Percentiles rank a stretch among this genome's conserved stretches.
Evolutionary conservation across 2,113 vertebrate genomes (phyloP).

Genomic region (Ophthalmolycus amberensis): DNA sequence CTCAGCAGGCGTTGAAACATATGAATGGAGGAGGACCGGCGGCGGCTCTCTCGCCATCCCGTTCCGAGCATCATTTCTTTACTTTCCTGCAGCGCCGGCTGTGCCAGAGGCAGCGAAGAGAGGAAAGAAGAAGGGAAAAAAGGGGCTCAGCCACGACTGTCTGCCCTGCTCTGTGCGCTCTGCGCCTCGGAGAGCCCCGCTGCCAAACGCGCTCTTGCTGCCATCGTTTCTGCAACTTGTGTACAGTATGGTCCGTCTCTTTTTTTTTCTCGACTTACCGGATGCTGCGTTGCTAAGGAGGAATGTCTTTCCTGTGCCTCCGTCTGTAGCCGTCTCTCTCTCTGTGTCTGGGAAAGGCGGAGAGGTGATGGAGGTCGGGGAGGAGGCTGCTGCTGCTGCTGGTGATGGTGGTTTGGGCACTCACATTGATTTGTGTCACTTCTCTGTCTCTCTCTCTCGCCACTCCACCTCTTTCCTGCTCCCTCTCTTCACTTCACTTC

Average conservation of each 20-base stretch:
- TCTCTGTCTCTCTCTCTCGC: conserved; percentile 59
- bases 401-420: conserved; percentile 61
- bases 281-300: conserved; percentile 45
- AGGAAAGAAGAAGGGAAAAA: conserved; percentile 21
- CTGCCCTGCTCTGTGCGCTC: conserved; percentile 27
- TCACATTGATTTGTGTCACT: conserved; percentile 78
- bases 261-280: conserved; percentile 55
- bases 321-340: conserved; percentile 36
- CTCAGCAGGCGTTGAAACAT: conserved; percentile 51
- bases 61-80: conserved; percentile 13
- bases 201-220: background rate
- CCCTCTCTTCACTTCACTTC: conserved; percentile 65
- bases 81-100: conserved; percentile 12
- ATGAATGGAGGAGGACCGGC: conserved; percentile 48
- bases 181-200: conserved; percentile 24
- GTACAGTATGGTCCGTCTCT: conserved; percentile 15
- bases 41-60: conserved; percentile 17
- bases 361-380: conserved; percentile 70
- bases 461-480: conserved; percentile 68
- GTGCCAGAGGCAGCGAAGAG: conserved; percentile 26
- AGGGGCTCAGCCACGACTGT: conserved; percentile 16
- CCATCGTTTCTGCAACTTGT: conserved; percentile 30
- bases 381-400: conserved; percentile 22
- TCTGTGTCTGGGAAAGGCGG: conserved; percentile 30
- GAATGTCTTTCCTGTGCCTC: conserved; percentile 37